phyloP scores from a whole-genome alignment of 2,113 vertebrate genomes.

The Tor tambroides region DNA sequence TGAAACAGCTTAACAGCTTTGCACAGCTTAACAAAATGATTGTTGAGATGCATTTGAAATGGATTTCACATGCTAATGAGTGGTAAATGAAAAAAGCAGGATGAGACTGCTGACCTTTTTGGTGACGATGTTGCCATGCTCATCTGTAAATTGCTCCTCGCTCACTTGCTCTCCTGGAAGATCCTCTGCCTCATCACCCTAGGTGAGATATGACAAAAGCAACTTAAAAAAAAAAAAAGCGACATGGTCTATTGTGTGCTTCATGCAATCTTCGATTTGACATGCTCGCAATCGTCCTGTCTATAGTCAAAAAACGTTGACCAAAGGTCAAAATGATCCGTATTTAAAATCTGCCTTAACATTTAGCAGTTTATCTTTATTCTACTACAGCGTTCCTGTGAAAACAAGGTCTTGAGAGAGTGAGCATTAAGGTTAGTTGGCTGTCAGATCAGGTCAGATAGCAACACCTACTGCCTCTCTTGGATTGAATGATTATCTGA shows the following conservation, averaged over 20 bases:
- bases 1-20: slow-evolving; percentile 1
- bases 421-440: no score
- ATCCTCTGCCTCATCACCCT: slow-evolving; percentile 90
- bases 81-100: slow-evolving; percentile 1
- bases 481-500: no score
- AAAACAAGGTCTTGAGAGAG: no score
- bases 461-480: no score
- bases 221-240: slow-evolving; percentile 33
- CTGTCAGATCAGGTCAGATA: no score
- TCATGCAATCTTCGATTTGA: neutral
- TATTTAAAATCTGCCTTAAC: no score
- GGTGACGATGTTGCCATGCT: slow-evolving; percentile 96
- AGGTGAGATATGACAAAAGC: slow-evolving; percentile 54
- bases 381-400: no score
- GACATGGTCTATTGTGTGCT: neutral
- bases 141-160: slow-evolving; percentile 96
- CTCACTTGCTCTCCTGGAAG: slow-evolving; percentile 93
- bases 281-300: neutral
- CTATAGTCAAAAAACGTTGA: neutral
- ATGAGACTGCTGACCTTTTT: slow-evolving; percentile 85
- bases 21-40: slow-evolving; percentile 34
- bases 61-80: slow-evolving; percentile 12
- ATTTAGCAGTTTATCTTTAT: no score
- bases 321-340: neutral
- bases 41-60: neutral